Evolutionary conservation across 2,888 invertebrate genomes (phyloP), one percentile per base, ranked within the genome.

Genomic region (Tiphia femorata): DNA sequence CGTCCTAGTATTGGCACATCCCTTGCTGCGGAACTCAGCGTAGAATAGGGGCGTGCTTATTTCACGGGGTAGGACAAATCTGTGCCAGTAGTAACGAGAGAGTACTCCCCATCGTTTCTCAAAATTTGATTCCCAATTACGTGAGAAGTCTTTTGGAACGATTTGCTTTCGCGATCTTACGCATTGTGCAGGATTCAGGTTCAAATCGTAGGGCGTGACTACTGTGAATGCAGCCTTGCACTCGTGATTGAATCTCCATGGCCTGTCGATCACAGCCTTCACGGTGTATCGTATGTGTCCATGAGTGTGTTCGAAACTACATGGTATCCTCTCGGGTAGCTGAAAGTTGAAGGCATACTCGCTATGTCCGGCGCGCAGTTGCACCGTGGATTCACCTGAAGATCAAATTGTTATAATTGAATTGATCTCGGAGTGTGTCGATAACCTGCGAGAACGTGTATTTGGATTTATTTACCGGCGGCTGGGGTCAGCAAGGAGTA

Each of bases 221-320:
- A 68, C 63, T 2, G 66, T 66, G n/a, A 68, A 68, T 2, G 63
- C 89, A 81, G 88, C 87, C 84, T 92, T 92, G 44, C 89, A 89
- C 66, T 92, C 91, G 72, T 92, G 91, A 83, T 95, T 92, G 77
- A 91, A 91, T 75, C 91, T 91, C 89, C 92, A 93, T 1, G 94
- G 91, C 23, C 92, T 86, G 72, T 95, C 92, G 7, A 95, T 85
- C 0, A 88, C 88, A 0, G 91, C 91, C 81, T 91, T 92, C 17
- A 93, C 87, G 5, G 89, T 88, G 76, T 95, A 96, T 8, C 92
- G 86, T n/a, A 96, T 87, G 75, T 89, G 87, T 0, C 95, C 93
- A 77, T 84, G 83, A 67, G 87, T 81, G 70, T 84, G 79, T 68
- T 87, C 91, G 78, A 92, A 94, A 0, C 92, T 92, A 0, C 92